Evolutionary conservation across 1,140 invertebrate species (phyloP), one percentile per base, ranked within the genome.

Genomic region (Drosophila littoralis): DNA sequence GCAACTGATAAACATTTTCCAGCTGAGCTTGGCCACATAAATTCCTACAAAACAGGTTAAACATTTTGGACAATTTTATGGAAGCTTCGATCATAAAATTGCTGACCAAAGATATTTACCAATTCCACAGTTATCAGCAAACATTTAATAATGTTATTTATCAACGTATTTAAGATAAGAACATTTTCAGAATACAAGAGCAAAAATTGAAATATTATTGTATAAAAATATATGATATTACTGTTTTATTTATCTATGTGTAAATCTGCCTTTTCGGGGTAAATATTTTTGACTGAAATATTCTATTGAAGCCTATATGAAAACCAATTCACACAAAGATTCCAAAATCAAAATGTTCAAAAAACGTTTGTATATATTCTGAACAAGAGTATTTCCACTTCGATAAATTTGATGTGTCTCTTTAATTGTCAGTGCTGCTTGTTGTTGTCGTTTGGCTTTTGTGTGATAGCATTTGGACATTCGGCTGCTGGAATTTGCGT

Each of bases 401-500:
- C 69, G 69, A 10, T 15, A 15, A 15, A 9, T 17, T 45, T 7
- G 2, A 1, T 33, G n/a, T 32, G 12, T 33, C 28, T 12, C 13
- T 15, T 12, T 33, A 15, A 33, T 7, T 46, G 22, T 6, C 9
- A 22, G 15, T 33, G 42, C 10, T 17, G 13, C 35, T 36, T 13
- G 54, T 17, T 33, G 58, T 33, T 57, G 12, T 28, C 32, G 38
- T 51, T 51, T 28, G 55, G 12, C 43, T 54, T 48, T 36, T 67
- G 33, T 68, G 40, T 28, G 55, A 58, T 32, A 43, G 36, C 58
- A 32, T 38, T 28, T 43, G 50, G 65, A 60, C 57, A 69, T 57
- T 42, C 60, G 48, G 15, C 15, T 51, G 54, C 35, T 61, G 83
- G 78, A 78, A 86, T 81, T 81, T 86, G 64, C 82, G 75, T 78